Evolutionary conservation across 2,888 invertebrate genomes (phyloP), one percentile per base, ranked within the genome.

Genomic region (Platycheirus rosarum): DNA sequence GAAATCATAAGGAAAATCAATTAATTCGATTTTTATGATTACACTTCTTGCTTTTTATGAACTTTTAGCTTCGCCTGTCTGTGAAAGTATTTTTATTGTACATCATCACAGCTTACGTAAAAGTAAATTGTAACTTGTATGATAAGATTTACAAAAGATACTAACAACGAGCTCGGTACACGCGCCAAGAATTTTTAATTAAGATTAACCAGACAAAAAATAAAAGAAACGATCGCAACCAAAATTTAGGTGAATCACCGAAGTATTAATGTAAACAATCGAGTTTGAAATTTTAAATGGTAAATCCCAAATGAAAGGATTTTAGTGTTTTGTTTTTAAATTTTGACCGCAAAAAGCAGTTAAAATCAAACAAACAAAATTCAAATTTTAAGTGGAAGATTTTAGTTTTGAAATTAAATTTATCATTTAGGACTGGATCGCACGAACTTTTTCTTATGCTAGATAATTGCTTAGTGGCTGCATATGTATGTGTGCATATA

Each of bases 191-290:
- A 63, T 62, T 51, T 40, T 40, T 20, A 40, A 53, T 66, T 70
- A 14, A n/a, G 2, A 32, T 26, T 1, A 26, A 49, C 14, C n/a
- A n/a, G n/a, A n/a, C n/a, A n/a, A n/a, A n/a, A n/a, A n/a, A 35
- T 9, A 53, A 6, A 6, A 29, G 18, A 63, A 63, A 44, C 18
- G 40, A 42, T 23, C 29, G n/a, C 65, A 40, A 26, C 16, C 55
- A n/a, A 44, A 26, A 14, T 40, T 42, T 44, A 16, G 32, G 70
- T 76, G 69, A 76, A 55, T 63, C 70, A 76, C 68, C 51, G 35
- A n/a, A 44, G 9, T 14, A 51, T 51, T 51, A 23, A 57, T 46
- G 37, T 69, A 44, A 73, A 55, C 46, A 73, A 26, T 37, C 53
- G 51, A 49, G 42, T 23, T 16, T 0, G 29, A 1, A 37, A 55